These are phyloP conservation scores for Oasisia sp. DNA, from an alignment of 2,888 invertebrate species.

Conservation along the genomic window DNA sequence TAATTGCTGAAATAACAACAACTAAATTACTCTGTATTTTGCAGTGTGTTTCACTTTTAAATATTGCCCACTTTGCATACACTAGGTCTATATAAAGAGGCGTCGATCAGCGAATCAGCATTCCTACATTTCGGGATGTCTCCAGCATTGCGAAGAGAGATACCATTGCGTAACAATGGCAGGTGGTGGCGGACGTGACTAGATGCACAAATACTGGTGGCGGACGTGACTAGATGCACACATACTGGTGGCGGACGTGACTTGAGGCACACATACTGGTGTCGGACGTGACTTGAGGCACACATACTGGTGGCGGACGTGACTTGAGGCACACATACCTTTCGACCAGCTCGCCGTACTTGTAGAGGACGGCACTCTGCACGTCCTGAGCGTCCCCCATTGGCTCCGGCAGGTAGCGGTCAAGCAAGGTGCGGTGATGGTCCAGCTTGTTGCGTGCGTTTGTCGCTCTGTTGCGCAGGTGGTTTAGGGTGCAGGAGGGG, in stretches of 20 bases:
- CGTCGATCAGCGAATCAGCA: too few species aligned
- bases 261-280: too few species aligned
- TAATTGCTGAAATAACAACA: background rate
- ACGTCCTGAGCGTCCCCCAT: slow-evolving; percentile 41
- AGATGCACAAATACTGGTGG: too few species aligned
- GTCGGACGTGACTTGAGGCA: too few species aligned
- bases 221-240: too few species aligned
- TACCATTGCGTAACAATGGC: too few species aligned
- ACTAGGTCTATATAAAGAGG: background rate
- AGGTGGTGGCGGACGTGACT: too few species aligned
- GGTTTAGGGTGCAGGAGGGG: slow-evolving; percentile 1
- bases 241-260: too few species aligned
- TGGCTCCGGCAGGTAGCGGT: slow-evolving; percentile 43
- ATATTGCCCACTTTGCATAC: background rate
- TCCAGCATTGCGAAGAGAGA: too few species aligned
- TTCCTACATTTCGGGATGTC: too few species aligned
- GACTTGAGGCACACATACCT: slow-evolving; percentile 34
- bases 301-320: too few species aligned
- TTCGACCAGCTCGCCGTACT: slow-evolving; percentile 41
- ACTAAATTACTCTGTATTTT: background rate
- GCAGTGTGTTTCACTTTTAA: background rate
- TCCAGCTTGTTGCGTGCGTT: slow-evolving; percentile 40
- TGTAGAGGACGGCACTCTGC: slow-evolving; percentile 39
- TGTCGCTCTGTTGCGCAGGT: slow-evolving; percentile 35
- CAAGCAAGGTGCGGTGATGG: slow-evolving; percentile 38